A percentile compares a stretch with the other conserved stretches of the same genome.
Evolutionary conservation across 2,113 vertebrate species (phyloP).

Genomic region (Lontra canadensis): DNA sequence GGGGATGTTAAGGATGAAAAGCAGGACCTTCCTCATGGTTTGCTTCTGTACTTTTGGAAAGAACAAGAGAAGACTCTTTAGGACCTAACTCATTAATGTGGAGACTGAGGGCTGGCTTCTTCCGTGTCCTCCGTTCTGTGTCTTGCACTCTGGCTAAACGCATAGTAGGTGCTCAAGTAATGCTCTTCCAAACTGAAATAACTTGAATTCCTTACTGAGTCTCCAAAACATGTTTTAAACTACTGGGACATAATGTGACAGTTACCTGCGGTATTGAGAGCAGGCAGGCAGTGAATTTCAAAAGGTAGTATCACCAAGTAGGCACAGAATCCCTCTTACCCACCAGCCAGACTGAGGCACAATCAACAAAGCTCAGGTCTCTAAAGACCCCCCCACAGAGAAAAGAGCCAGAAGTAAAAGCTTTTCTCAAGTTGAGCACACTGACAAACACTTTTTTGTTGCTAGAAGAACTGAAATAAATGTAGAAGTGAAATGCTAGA

Average conservation of each 20-base stretch:
- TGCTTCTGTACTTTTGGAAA: neutral
- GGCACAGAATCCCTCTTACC: neutral
- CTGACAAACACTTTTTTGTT: neutral
- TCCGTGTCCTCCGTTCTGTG: neutral
- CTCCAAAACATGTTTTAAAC: slow-evolving; percentile 21
- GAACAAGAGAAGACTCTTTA: neutral
- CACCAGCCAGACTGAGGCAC: neutral
- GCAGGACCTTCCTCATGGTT: neutral
- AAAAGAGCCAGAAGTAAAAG: neutral
- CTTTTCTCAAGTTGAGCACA: neutral
- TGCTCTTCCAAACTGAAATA: neutral
- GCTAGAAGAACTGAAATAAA: slow-evolving; percentile 3
- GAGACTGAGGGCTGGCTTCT: neutral
- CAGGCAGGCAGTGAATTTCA: neutral
- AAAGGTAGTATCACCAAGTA: neutral
- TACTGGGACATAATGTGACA: neutral
- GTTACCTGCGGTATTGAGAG: neutral
- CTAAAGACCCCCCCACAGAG: neutral
- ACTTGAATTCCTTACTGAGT: neutral
- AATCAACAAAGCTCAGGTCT: neutral
- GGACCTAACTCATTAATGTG: neutral
- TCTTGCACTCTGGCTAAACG: neutral
- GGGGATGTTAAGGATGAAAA: neutral
- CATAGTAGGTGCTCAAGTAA: neutral
- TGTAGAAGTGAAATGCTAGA: neutral